Evolutionary conservation across 2,888 invertebrate species (phyloP).

Genomic region (Adelognathus sp.): DNA sequence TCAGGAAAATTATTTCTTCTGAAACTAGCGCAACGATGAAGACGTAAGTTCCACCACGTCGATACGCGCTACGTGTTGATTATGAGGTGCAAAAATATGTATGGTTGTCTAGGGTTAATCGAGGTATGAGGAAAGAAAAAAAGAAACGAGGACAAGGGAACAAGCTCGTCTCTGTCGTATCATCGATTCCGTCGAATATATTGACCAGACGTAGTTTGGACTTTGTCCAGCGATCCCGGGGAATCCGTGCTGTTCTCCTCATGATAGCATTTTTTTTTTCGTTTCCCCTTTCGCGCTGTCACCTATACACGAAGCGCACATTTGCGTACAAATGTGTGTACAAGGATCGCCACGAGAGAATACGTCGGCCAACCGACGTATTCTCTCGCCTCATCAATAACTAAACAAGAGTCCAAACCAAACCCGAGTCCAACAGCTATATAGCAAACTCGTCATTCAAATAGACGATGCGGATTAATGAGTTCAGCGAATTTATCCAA

Average conservation of each 20-base stretch:
- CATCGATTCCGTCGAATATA: slow-evolving; percentile 20
- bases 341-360: background rate
- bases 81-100: too few species aligned
- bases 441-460: background rate
- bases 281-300: slow-evolving; percentile 6
- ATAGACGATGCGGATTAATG: slow-evolving; percentile 15
- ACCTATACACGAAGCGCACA: background rate
- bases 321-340: background rate
- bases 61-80: too few species aligned
- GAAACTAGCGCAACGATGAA: too few species aligned
- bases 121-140: background rate
- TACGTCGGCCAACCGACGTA: background rate
- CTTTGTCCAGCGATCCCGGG: slow-evolving; percentile 30
- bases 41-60: too few species aligned
- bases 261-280: background rate
- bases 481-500: slow-evolving; percentile 45
- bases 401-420: too few species aligned
- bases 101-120: background rate
- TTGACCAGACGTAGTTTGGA: slow-evolving; percentile 35
- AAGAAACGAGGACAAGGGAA: slow-evolving; percentile 22
- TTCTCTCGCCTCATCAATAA: slow-evolving; percentile 14
- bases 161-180: slow-evolving; percentile 1
- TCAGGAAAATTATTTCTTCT: too few species aligned
- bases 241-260: background rate
- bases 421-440: background rate